Evolutionary conservation across 2,113 vertebrate genomes (phyloP).

Genomic region (Noctilio leporinus): DNA sequence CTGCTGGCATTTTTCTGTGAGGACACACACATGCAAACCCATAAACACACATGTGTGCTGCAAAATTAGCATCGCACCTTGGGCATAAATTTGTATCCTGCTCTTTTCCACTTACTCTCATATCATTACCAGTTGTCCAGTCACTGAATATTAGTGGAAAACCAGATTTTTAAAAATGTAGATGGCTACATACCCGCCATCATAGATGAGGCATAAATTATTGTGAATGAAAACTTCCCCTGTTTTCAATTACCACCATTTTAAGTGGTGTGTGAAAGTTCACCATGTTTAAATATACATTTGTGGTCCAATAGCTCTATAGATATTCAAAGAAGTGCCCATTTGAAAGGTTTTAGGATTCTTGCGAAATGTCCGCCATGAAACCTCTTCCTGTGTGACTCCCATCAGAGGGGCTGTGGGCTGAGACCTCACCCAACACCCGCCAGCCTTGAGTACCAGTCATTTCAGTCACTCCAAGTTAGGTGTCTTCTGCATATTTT

Average conservation of each 20-base stretch:
- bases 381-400: neutral
- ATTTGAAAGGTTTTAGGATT: neutral
- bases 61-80: neutral
- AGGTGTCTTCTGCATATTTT: neutral
- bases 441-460: neutral
- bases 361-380: neutral
- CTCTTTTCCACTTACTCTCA: neutral
- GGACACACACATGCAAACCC: neutral
- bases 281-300: neutral
- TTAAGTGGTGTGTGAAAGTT: neutral
- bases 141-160: neutral
- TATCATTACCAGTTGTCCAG: neutral
- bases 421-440: fast-evolving
- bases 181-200: neutral
- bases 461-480: neutral
- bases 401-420: neutral
- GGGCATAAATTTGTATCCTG: neutral
- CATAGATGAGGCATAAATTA: neutral
- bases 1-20: neutral
- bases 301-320: neutral
- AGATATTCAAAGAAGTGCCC: neutral
- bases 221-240: neutral
- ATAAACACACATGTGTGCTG: neutral
- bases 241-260: neutral
- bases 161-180: neutral